Evolutionary conservation across 1,140 invertebrate genomes (phyloP), one percentile per base, ranked within the genome.

Genomic region (Scaptomyza montana): DNA sequence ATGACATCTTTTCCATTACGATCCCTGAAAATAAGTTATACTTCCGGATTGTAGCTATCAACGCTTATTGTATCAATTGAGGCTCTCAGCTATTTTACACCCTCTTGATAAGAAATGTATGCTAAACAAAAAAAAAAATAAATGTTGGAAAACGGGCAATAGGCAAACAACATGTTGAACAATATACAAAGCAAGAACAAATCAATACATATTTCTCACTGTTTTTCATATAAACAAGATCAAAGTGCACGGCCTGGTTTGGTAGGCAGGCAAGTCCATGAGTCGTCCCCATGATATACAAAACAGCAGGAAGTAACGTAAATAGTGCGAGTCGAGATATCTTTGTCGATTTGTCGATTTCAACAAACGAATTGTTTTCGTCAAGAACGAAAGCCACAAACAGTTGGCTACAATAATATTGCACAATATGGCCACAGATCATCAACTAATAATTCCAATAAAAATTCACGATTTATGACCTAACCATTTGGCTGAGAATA

Each of bases 371-470:
- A 82, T 80, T 86, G 82, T 80, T 85, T 86, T 85, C 81, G 70
- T 85, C 82, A 86, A 87, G 66, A 78, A 33, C 65, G 21, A 45
- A 1, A 36, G 33, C 56, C 39, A 41, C 43, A 41, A 80, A 87
- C 81, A 86, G 71, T 86, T 87, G 81, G 80, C 67, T 68, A 62
- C 60, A 65, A 63, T 62, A 77, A 77, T 77, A 77, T 89, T 89
- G 84, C 84, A 89, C 84, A 89, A 89, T 89, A 75, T 89, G 84
- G 84, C 77, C 77, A 61, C 84, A 89, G 84, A 87, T 82, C 72
- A 87, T 82, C 72, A 87, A 89, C 73, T 89, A 80, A 89, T 89
- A 89, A 84, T 89, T 89, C 79, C 60, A 82, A 84, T 82, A 77
- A 77, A 80, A 89, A 82, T 51, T 60, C 53, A 70, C 75, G 50